Percentiles rank a stretch among this genome's conserved stretches.
phyloP scores from a whole-genome alignment of 2,888 invertebrate genomes.

The Willowsia nigromaculata region DNA sequence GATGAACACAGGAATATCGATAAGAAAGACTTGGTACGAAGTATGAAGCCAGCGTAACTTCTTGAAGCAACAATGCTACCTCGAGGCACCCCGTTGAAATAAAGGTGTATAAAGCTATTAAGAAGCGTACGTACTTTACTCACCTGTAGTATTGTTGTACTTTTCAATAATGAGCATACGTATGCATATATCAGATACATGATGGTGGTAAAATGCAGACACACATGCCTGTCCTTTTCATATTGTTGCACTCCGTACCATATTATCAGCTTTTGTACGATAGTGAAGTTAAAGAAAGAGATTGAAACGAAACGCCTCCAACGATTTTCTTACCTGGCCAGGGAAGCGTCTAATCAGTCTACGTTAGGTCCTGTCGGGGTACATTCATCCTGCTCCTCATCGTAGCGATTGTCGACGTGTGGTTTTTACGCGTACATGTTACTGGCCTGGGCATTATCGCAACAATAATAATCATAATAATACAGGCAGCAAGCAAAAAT shows the following conservation, averaged over 20 bases:
- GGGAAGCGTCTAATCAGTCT: conserved; percentile 74
- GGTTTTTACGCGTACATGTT: conserved; percentile 40
- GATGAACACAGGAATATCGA: not conserved
- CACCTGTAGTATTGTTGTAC: conserved; percentile 34
- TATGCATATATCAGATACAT: not conserved
- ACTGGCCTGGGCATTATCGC: conserved; percentile 48
- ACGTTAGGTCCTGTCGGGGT: conserved; percentile 72
- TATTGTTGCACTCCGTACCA: conserved; percentile 36
- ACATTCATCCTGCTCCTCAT: conserved; percentile 71
- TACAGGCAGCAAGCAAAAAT: conserved; percentile 44
- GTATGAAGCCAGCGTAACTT: conserved; percentile 35
- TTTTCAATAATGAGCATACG: conserved; percentile 31
- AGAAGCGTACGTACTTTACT: conserved; percentile 4
- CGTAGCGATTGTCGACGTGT: conserved; percentile 65
- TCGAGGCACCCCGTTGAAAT: conserved; percentile 56
- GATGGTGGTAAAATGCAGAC: conserved; percentile 26
- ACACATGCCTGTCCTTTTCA: conserved; percentile 28
- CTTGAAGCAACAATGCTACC: conserved; percentile 56
- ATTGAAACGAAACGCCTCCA: conserved; percentile 74
- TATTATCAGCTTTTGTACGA: conserved; percentile 32
- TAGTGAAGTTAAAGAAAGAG: conserved; percentile 51
- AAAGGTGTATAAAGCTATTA: conserved; percentile 38
- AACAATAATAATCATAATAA: conserved; percentile 43
- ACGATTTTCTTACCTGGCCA: conserved; percentile 75
- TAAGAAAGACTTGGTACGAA: conserved; percentile 14